phyloP scores from a whole-genome alignment of 2,113 vertebrate genomes.

The Melozone crissalis region DNA sequence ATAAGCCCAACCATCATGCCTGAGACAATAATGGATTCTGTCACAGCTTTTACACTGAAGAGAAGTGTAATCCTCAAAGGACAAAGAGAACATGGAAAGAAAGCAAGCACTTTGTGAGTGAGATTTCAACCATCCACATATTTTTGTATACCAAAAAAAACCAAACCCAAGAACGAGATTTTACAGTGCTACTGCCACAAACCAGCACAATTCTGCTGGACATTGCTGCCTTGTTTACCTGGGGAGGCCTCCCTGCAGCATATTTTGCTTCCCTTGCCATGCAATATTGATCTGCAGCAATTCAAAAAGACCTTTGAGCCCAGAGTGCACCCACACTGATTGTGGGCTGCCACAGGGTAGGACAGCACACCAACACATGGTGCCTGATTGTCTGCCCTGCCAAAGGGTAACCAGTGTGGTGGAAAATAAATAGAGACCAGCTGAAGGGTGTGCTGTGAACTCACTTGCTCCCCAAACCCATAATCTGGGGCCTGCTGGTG shows the following conservation, averaged over 20 bases:
- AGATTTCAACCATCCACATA: background rate
- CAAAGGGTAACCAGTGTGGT: background rate
- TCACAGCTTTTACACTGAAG: background rate
- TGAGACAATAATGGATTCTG: slow-evolving; percentile 27
- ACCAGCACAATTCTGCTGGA: background rate
- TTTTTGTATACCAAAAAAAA: background rate
- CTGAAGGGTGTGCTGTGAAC: background rate
- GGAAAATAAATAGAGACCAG: background rate
- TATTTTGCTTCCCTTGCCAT: background rate
- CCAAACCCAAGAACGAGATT: background rate
- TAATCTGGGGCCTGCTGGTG: fast-evolving
- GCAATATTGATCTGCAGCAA: background rate
- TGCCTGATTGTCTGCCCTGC: background rate
- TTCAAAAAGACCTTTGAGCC: background rate
- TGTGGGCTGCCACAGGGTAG: background rate
- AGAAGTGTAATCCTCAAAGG: background rate
- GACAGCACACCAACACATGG: background rate
- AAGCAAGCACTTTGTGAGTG: background rate
- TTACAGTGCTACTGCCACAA: background rate
- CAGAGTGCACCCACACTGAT: background rate
- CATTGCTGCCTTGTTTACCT: background rate
- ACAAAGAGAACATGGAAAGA: background rate
- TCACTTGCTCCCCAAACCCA: fast-evolving
- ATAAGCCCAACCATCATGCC: slow-evolving; percentile 12
- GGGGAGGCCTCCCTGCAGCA: background rate